A percentile compares a stretch with the other conserved stretches of the same genome.
Conservation (phyloP, 2,113 vertebrate species). For the Anser cygnoides region DNA sequence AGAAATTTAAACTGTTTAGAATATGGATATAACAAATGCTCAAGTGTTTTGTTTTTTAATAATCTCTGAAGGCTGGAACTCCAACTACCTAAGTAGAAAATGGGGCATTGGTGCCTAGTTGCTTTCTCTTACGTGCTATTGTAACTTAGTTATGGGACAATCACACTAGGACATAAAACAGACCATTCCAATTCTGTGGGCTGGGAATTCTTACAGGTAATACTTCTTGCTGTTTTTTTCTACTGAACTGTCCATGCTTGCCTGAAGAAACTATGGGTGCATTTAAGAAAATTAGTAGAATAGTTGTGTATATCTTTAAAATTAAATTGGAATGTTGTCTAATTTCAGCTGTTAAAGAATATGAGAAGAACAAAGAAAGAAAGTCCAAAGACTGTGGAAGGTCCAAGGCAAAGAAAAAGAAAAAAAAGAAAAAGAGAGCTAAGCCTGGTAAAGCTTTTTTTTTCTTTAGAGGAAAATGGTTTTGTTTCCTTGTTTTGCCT, state of each 20-base stretch:
- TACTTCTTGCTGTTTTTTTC: not conserved
- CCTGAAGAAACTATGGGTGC: not conserved
- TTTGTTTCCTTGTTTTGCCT: not conserved
- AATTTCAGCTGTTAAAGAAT: slow-evolving; percentile 76
- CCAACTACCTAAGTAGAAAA: accelerated
- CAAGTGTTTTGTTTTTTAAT: not conserved
- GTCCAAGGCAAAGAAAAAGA: slow-evolving; percentile 92
- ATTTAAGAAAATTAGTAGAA: not conserved
- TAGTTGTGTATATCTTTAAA: not conserved
- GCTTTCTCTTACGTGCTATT: not conserved
- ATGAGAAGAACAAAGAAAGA: slow-evolving; percentile 81
- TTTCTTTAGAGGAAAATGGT: not conserved
- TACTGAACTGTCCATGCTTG: not conserved
- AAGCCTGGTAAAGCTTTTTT: slow-evolving; percentile 82
- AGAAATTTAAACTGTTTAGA: not conserved
- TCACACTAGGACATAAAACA: not conserved
- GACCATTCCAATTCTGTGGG: not conserved
- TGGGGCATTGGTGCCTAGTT: not conserved
- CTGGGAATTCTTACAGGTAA: not conserved
- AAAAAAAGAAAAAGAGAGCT: slow-evolving; percentile 92
- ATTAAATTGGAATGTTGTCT: slow-evolving; percentile 22
- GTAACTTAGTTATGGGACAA: not conserved
- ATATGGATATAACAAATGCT: not conserved
- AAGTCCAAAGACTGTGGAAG: slow-evolving; percentile 85
- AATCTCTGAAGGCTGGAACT: not conserved